phyloP scores from a whole-genome alignment of 2,888 invertebrate species.

The Crocallis elinguaria region DNA sequence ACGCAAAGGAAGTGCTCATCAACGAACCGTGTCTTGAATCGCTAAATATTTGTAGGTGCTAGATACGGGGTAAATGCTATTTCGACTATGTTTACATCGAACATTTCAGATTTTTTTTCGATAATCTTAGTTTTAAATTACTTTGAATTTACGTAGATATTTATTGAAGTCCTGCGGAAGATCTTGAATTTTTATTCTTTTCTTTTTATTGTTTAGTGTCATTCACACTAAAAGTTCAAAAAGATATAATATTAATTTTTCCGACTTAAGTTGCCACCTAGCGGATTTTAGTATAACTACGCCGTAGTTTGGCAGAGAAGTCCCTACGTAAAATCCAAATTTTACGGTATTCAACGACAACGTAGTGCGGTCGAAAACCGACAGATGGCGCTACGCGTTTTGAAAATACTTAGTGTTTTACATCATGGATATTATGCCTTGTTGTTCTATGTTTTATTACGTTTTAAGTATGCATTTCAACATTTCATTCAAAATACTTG shows the following conservation, averaged over 20 bases:
- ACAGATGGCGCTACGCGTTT: constrained; percentile 50
- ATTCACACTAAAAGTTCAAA: not conserved
- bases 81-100: not conserved
- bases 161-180: no score
- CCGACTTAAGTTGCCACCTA: no score
- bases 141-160: not conserved
- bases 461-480: no score
- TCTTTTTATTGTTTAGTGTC: no score
- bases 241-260: no score
- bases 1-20: constrained; percentile 27
- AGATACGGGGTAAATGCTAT: not conserved
- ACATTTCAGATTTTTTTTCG: not conserved
- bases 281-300: constrained; percentile 20
- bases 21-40: constrained; percentile 24
- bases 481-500: no score
- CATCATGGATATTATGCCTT: no score
- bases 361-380: constrained; percentile 26
- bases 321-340: constrained; percentile 4
- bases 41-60: constrained; percentile 11
- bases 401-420: no score
- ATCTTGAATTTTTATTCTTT: no score
- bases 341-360: constrained; percentile 2
- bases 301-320: constrained; percentile 1
- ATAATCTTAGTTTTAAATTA: no score
- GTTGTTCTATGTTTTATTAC: no score